A percentile compares a stretch with the other conserved stretches of the same genome.
phyloP scores from a whole-genome alignment of 2,113 vertebrate species.

The Muntiacus reevesi region DNA sequence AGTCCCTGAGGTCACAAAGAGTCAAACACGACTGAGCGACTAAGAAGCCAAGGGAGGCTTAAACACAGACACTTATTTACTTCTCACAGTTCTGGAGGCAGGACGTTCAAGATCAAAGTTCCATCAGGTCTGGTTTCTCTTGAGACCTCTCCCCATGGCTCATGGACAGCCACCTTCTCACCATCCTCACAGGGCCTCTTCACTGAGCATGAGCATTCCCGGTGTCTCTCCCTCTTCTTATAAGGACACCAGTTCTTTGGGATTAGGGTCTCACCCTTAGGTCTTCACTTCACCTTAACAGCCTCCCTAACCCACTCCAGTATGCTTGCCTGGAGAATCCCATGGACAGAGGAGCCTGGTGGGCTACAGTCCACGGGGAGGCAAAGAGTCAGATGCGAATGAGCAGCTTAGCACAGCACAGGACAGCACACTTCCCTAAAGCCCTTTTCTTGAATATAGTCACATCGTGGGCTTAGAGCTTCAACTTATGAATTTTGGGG shows the following conservation, averaged over 20 bases:
- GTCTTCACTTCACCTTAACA: neutral
- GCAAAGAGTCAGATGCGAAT: neutral
- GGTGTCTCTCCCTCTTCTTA: neutral
- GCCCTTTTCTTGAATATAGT: neutral
- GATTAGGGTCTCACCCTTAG: rapidly evolving
- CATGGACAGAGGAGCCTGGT: neutral
- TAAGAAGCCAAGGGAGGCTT: neutral
- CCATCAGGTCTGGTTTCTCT: neutral
- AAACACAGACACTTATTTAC: neutral
- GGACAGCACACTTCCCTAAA: neutral
- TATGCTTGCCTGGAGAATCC: neutral
- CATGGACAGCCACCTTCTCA: rapidly evolving
- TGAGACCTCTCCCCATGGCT: neutral
- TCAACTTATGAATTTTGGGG: neutral
- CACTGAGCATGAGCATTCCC: neutral
- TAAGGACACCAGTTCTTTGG: neutral
- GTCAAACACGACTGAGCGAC: neutral
- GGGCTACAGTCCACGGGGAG: neutral
- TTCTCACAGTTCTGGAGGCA: neutral
- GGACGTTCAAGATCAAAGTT: neutral
- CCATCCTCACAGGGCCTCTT: neutral
- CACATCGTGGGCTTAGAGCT: neutral
- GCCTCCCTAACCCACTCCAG: neutral
- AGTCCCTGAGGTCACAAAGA: neutral
- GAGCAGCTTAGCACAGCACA: neutral